phyloP scores from a whole-genome alignment of 35 echinoderm and acorn worm species.

The Stichopus chloronotus region DNA sequence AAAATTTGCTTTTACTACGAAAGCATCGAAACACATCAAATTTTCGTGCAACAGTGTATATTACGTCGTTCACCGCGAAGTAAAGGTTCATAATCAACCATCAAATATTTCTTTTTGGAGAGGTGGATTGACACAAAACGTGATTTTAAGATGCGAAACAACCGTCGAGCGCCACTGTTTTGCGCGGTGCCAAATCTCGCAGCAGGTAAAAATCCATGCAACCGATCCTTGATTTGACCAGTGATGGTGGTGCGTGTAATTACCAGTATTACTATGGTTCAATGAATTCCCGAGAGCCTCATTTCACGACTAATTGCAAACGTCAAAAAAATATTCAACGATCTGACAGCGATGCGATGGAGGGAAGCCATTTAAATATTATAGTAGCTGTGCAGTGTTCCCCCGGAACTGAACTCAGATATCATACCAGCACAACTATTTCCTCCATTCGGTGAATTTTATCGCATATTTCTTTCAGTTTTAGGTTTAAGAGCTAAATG shows the following conservation, averaged over 20 bases:
- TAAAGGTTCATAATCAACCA: no score
- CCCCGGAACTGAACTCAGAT: constrained; percentile 7
- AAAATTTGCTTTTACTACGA: no score
- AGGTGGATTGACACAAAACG: no score
- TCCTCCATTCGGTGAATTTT: not conserved
- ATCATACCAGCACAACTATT: not conserved
- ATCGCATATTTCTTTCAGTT: constrained; percentile 45
- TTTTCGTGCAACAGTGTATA: no score
- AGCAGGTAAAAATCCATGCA: no score
- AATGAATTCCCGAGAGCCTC: constrained; percentile 17
- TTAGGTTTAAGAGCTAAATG: not conserved
- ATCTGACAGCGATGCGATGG: not conserved
- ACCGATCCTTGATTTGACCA: no score
- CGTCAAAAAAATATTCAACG: constrained; percentile 31
- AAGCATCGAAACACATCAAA: no score
- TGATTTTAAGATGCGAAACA: no score
- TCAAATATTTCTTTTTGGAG: no score
- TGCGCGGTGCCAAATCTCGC: no score
- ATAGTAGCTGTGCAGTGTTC: not conserved
- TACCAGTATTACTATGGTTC: not conserved
- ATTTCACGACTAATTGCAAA: constrained; percentile 56
- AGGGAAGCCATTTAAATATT: constrained; percentile 44
- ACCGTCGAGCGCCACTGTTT: no score
- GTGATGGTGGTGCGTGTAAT: constrained; percentile 28
- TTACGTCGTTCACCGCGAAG: no score